phyloP scores from a whole-genome alignment of 2,888 invertebrate genomes.

The Thereva nobilitata region DNA sequence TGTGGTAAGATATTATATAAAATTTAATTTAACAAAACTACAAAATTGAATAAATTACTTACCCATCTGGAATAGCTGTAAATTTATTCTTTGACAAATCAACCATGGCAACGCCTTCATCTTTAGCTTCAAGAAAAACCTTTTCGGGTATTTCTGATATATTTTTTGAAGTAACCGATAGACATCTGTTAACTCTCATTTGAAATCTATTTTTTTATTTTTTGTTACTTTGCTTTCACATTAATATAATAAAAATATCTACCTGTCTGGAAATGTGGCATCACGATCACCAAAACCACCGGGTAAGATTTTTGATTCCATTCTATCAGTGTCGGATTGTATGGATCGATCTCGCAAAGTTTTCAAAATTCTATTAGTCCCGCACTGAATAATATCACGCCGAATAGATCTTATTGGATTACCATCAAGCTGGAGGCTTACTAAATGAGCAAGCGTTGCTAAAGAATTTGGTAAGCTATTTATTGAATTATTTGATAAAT shows the following conservation, averaged over 20 bases:
- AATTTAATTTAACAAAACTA: background rate
- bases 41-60: slow-evolving; percentile 46
- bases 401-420: slow-evolving; percentile 82
- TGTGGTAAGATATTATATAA: too few species aligned
- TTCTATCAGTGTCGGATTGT: slow-evolving; percentile 23
- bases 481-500: slow-evolving; percentile 80
- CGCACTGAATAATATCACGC: slow-evolving; percentile 80
- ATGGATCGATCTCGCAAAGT: slow-evolving; percentile 68
- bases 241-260: slow-evolving; percentile 34
- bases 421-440: slow-evolving; percentile 81
- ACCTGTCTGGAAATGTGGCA: slow-evolving; percentile 56
- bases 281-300: slow-evolving; percentile 54
- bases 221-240: background rate
- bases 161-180: slow-evolving; percentile 61
- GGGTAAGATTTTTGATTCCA: slow-evolving; percentile 43
- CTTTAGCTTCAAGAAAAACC: slow-evolving; percentile 71
- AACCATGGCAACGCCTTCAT: slow-evolving; percentile 72
- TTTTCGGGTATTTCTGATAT: slow-evolving; percentile 69
- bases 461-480: slow-evolving; percentile 70
- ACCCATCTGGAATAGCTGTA: slow-evolving; percentile 70
- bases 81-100: slow-evolving; percentile 84
- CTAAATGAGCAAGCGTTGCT: slow-evolving; percentile 74
- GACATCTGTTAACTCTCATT: slow-evolving; percentile 61
- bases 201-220: slow-evolving; percentile 57
- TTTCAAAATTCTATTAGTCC: slow-evolving; percentile 80